Evolutionary conservation across 2,888 invertebrate genomes (phyloP).

Genomic region (Cerastis leucographa): DNA sequence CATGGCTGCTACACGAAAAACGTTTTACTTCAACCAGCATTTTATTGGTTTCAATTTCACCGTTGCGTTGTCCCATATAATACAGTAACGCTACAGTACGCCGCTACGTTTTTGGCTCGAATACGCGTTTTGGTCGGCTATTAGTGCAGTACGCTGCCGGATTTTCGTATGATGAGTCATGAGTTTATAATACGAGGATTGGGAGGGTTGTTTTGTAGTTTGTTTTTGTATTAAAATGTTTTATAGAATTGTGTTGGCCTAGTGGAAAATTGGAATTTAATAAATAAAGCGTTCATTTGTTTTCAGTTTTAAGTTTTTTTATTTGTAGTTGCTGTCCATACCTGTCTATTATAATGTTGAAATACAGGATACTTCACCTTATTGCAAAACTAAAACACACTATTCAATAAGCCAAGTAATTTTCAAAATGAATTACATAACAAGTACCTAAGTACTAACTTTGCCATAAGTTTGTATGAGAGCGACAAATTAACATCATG

Average conservation of each 20-base stretch:
- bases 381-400: neutral
- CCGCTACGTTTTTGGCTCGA: constrained; percentile 70
- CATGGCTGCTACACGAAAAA: constrained; percentile 82
- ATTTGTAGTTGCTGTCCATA: neutral
- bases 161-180: constrained; percentile 78
- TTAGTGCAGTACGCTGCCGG: constrained; percentile 73
- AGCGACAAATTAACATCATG: constrained; percentile 58
- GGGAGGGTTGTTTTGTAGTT: constrained; percentile 53
- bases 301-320: constrained; percentile 6
- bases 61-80: constrained; percentile 82
- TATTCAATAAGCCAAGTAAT: constrained; percentile 32
- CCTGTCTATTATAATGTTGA: neutral
- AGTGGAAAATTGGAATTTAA: neutral
- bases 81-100: constrained; percentile 60
- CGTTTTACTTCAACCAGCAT: constrained; percentile 86
- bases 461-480: constrained; percentile 33
- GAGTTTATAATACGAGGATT: constrained; percentile 70
- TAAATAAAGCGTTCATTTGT: neutral
- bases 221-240: constrained; percentile 48
- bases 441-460: constrained; percentile 37
- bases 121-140: constrained; percentile 63
- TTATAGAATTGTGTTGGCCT: constrained; percentile 28
- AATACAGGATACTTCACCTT: neutral
- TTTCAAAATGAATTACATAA: constrained; percentile 51
- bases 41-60: constrained; percentile 90